phyloP scores from a whole-genome alignment of 2,113 vertebrate genomes.

The Mastomys natalensis region DNA sequence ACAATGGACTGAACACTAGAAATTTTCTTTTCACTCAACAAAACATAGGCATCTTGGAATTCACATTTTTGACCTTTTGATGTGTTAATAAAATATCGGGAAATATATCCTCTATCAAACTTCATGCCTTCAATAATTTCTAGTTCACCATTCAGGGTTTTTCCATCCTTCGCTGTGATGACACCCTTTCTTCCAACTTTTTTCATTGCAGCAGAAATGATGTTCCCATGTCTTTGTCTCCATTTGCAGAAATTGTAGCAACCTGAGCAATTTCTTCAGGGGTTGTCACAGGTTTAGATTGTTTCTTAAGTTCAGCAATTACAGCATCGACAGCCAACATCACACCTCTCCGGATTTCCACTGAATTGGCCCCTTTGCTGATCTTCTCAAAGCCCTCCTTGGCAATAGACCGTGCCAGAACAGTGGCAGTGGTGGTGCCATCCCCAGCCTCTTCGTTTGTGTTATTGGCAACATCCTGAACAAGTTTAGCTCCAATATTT shows the following conservation, averaged over 20 bases:
- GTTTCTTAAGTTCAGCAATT: slow-evolving; percentile 93
- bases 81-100: no score
- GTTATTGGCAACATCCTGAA: slow-evolving; percentile 99
- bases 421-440: slow-evolving; percentile 97
- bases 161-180: slow-evolving; percentile 96
- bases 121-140: no score
- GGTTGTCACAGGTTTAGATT: slow-evolving; percentile 97
- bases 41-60: no score
- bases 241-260: slow-evolving; percentile 98
- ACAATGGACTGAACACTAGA: no score
- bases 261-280: slow-evolving; percentile 99
- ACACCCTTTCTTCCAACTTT: slow-evolving; percentile 98
- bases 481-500: slow-evolving; percentile 97
- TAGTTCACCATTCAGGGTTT: no score
- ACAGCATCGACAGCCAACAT: slow-evolving; percentile 96
- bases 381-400: slow-evolving; percentile 99
- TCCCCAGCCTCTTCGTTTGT: slow-evolving; percentile 99
- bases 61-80: no score
- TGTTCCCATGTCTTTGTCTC: slow-evolving; percentile 96
- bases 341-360: slow-evolving; percentile 97
- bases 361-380: slow-evolving; percentile 98
- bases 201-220: slow-evolving; percentile 99
- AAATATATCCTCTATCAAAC: no score
- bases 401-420: slow-evolving; percentile 96
- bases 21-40: no score